Evolutionary conservation across 2,113 vertebrate genomes (phyloP).

Genomic region (Rousettus leschenaultii): DNA sequence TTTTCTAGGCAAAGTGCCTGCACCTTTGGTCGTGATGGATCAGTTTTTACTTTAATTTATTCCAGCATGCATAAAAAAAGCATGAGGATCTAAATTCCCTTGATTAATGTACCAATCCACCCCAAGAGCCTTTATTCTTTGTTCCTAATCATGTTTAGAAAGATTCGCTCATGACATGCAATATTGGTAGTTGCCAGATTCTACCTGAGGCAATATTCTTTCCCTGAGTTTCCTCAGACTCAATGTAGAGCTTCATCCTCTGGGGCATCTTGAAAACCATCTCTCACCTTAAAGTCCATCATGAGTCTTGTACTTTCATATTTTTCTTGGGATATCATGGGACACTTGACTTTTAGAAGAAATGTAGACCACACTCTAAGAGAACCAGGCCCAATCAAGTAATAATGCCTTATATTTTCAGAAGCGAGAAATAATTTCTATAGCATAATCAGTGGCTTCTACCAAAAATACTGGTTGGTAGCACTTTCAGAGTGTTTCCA

Average conservation of each 20-base stretch:
- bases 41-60: conserved; percentile 59
- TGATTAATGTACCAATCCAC: conserved; percentile 44
- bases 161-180: not conserved
- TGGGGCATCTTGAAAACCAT: not conserved
- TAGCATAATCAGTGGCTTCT: not conserved
- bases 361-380: not conserved
- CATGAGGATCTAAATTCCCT: not conserved
- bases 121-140: not conserved
- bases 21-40: conserved; percentile 43
- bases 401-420: not conserved
- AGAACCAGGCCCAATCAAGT: not conserved
- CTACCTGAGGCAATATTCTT: not conserved
- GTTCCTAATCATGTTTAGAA: conserved; percentile 4
- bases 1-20: conserved; percentile 42
- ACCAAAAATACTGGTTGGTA: not conserved
- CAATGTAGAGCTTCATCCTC: not conserved
- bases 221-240: not conserved
- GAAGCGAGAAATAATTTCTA: not conserved
- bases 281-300: not conserved
- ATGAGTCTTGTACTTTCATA: not conserved
- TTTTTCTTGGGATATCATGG: not conserved
- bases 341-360: not conserved
- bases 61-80: conserved; percentile 32
- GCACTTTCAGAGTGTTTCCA: conserved; percentile 1
- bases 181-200: not conserved